These are phyloP conservation scores for Branchellion lobata DNA, from an alignment of 2,888 invertebrate species.

Conservation along the genomic window DNA sequence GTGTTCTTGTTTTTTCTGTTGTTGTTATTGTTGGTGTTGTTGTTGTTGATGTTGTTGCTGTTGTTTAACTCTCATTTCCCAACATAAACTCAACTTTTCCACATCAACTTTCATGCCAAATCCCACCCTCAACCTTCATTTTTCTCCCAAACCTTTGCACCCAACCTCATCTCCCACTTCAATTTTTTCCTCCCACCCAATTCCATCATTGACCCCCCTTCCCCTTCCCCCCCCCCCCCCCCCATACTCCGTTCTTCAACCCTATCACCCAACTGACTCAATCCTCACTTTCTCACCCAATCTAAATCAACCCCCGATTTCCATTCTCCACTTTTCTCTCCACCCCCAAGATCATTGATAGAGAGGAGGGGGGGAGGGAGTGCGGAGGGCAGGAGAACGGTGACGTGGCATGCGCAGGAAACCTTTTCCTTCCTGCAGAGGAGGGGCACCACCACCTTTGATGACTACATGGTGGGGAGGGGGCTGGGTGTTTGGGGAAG, in stretches of 20 bases:
- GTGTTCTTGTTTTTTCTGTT: too few relatives aligned
- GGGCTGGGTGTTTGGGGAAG: not conserved
- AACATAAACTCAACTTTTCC: too few relatives aligned
- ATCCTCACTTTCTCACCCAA: not conserved
- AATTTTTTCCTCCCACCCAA: not conserved
- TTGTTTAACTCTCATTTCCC: too few relatives aligned
- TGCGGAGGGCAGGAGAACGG: conserved; percentile 88
- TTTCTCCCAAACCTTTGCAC: too few relatives aligned
- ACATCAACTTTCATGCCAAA: conserved; percentile 62
- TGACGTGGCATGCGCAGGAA: conserved; percentile 97
- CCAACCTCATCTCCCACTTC: too few relatives aligned
- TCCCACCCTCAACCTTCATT: too few relatives aligned
- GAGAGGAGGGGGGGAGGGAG: conserved; percentile 15
- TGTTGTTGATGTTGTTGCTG: too few relatives aligned
- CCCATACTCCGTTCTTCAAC: not conserved
- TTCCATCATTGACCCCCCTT: too few relatives aligned
- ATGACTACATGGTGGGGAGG: conserved; percentile 62
- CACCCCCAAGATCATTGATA: conserved; percentile 27
- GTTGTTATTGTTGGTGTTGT: too few relatives aligned
- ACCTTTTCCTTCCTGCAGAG: conserved; percentile 91
- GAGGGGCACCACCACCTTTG: conserved; percentile 76
- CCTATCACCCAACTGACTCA: not conserved
- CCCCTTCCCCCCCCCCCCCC: too few relatives aligned
- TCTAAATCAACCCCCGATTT: too few relatives aligned
- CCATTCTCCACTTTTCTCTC: too few relatives aligned